phyloP scores from a whole-genome alignment of 2,113 vertebrate genomes.

The Cephalopterus ornatus region DNA sequence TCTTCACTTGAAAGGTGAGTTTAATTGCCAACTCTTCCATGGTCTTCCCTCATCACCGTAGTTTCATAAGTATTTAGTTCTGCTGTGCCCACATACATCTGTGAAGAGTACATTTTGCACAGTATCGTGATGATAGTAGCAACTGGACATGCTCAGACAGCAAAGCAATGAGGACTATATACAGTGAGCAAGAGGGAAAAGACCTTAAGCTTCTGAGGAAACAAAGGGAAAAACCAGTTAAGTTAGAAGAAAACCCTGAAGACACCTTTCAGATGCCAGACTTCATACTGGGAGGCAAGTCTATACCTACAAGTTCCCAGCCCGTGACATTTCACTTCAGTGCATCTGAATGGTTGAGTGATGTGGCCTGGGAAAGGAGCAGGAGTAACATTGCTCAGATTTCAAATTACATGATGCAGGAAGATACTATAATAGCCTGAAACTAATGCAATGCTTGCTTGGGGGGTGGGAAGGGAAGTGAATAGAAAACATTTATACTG shows the following conservation, averaged over 20 bases:
- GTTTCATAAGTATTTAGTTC: neutral
- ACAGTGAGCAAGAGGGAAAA: neutral
- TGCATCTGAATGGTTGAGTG: neutral
- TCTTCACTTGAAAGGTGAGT: neutral
- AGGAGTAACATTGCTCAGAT: neutral
- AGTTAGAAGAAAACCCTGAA: neutral
- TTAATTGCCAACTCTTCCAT: neutral
- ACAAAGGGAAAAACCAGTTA: neutral
- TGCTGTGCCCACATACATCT: neutral
- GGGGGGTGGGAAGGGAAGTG: neutral
- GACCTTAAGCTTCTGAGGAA: neutral
- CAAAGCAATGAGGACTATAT: neutral
- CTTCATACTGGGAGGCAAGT: neutral
- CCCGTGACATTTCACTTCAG: neutral
- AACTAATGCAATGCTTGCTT: neutral
- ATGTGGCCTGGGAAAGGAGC: neutral
- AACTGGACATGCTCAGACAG: neutral
- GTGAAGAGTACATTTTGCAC: neutral
- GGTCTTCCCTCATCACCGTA: neutral
- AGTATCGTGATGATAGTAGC: rapidly evolving
- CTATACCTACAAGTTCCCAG: neutral
- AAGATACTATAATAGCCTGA: neutral
- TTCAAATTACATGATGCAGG: neutral
- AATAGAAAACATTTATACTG: neutral
- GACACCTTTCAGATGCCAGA: neutral